A percentile compares a stretch with the other conserved stretches of the same genome.
Evolutionary conservation across 2,797 vertebrate species (phyloP).

Genomic region (Leptatherina wallacei): DNA sequence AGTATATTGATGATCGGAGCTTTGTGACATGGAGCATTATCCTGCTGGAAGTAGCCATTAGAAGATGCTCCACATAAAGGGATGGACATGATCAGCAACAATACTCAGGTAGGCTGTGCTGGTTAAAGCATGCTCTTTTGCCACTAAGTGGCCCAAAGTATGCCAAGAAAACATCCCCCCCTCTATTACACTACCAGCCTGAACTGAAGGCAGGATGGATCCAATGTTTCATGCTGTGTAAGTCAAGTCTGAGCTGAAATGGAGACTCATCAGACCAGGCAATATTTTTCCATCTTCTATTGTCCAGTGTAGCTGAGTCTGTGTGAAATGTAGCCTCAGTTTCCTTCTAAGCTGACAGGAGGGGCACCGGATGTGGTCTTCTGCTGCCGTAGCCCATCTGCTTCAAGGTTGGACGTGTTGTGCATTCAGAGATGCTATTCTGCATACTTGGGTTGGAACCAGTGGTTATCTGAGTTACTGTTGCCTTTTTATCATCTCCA

Average conservation of each 20-base stretch:
- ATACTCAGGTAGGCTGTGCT: background rate
- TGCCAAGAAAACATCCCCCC: no score
- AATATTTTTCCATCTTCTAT: no score
- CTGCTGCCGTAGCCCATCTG: no score
- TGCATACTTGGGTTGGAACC: background rate
- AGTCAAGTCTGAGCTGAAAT: no score
- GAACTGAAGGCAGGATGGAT: no score
- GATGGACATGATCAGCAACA: background rate
- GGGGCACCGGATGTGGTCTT: no score
- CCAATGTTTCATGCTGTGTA: no score
- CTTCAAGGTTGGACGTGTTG: background rate
- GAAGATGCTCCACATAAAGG: background rate
- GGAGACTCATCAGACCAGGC: no score
- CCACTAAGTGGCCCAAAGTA: no score
- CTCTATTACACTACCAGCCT: background rate
- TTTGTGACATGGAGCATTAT: background rate
- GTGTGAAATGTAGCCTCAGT: no score
- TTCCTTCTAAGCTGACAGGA: no score
- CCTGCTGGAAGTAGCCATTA: background rate
- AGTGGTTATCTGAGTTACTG: background rate
- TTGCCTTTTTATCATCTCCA: background rate
- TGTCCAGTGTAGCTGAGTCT: no score
- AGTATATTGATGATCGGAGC: background rate
- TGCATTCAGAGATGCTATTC: background rate
- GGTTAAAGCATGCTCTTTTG: background rate